Percentiles rank a stretch among this genome's conserved stretches.
Evolutionary conservation across 2,113 vertebrate species (phyloP).

Genomic region (Siniperca knerii): DNA sequence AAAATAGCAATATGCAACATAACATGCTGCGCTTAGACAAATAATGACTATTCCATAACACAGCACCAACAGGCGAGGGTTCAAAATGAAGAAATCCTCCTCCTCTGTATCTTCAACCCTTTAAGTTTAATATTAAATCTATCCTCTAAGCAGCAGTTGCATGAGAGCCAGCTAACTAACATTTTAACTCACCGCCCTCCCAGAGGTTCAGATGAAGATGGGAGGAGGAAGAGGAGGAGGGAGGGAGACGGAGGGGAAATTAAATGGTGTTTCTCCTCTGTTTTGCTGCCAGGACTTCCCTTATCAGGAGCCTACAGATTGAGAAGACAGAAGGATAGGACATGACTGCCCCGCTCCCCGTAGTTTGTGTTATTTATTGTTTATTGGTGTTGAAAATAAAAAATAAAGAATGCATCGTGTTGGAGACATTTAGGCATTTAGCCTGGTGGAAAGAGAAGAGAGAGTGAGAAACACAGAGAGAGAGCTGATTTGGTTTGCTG

Average conservation of each 20-base stretch:
- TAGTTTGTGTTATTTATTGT: constrained; percentile 47
- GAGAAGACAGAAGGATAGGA: constrained; percentile 36
- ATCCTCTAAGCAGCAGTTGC: not conserved
- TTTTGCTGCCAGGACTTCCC: constrained; percentile 49
- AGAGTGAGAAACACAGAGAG: not conserved
- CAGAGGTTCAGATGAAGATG: constrained; percentile 26
- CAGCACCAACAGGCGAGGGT: not conserved
- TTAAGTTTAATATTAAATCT: constrained; percentile 1
- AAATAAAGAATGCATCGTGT: not conserved
- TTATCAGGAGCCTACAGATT: constrained; percentile 65
- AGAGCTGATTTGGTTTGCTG: constrained; percentile 16
- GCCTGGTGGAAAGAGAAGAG: constrained; percentile 10
- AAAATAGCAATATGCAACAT: not conserved
- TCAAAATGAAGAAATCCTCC: not conserved
- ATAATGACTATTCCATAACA: not conserved
- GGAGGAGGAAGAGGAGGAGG: not conserved
- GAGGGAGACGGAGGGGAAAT: constrained; percentile 6
- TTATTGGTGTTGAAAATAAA: constrained; percentile 41
- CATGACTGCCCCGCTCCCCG: not conserved
- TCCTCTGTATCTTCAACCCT: not conserved
- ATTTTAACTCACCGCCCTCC: constrained; percentile 16
- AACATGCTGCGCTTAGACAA: not conserved
- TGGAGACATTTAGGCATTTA: constrained; percentile 22
- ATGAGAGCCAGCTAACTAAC: constrained; percentile 15
- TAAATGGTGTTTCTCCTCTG: constrained; percentile 33